Base-by-base conservation (phyloP, 1,140 invertebrate genomes). In the Musca vetustissima region DNA sequence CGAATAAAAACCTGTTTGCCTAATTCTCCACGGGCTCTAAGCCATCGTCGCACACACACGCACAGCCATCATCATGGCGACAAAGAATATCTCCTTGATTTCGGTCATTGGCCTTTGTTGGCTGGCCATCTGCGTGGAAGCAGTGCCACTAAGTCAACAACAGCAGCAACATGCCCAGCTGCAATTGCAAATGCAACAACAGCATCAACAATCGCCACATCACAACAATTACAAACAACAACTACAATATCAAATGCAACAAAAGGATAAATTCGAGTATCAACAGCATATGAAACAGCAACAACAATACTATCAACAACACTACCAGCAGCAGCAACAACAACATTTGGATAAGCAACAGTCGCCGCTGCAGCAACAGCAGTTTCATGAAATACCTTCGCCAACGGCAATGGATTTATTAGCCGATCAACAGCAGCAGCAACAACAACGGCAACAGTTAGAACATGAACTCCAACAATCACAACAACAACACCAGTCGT, bases 281-380 rank as follows among this genome's bases (percentile, higher is more conserved):
- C 24, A 61, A 19, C 57, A 61, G 22, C 57, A 28, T 61, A 28
- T 61, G n/a, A 61, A 61, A 36, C 57, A 61, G 17, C 59, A 64
- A 36, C 43, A 17, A 48, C 59, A 64, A 64, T 48, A 61, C n/a
- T 48, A 32, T 43, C 59, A 64, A 11, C 57, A 61, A 25, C 32
- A 28, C 15, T 61, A 28, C 14, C 57, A 61, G 8, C 57, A 61
- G 1, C 57, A 28, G 32, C 57, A 61, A 8, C 57, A 28, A n/a
- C 57, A 61, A 8, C 32, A 22, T 8, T 22, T 24, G 22, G 13
- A 15, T 21, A 43, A 15, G 22, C 25, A 64, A 43, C 9, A 64
- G 2, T n/a, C n/a, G n/a, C 59, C 19, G 43, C 28, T n/a, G 21
- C 59, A 64, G 11, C 28, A 43, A 7, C 59, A 64, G 11, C 59